phyloP scores from a whole-genome alignment of 1,140 invertebrate genomes.

The Neotoxoptera formosana region DNA sequence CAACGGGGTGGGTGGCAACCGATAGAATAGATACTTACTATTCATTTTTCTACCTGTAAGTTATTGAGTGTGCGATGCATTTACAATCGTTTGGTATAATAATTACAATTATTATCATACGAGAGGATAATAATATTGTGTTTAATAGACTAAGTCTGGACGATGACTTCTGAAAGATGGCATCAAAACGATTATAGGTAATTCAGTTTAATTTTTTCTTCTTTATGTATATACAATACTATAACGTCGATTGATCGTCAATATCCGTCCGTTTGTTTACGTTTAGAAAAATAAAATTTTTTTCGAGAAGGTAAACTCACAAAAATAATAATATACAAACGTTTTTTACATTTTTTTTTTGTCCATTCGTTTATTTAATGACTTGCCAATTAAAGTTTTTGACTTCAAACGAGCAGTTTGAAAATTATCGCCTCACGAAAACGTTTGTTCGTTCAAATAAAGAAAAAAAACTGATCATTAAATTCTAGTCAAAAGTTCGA shows the following conservation, averaged over 20 bases:
- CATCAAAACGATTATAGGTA: neutral
- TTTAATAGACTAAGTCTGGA: too few relatives aligned
- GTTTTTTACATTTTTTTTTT: neutral
- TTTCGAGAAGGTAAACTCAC: neutral
- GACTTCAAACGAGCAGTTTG: neutral
- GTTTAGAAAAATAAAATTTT: neutral
- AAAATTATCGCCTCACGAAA: neutral
- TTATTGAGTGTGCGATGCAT: too few relatives aligned
- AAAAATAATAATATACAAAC: neutral
- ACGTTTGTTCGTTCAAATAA: neutral
- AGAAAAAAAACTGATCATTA: slow-evolving; percentile 9
- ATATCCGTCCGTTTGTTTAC: neutral
- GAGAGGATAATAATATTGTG: too few relatives aligned
- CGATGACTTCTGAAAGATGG: too few relatives aligned
- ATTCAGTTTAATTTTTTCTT: neutral
- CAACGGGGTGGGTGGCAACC: too few relatives aligned
- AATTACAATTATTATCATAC: too few relatives aligned
- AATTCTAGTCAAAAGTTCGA: neutral
- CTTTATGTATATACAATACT: neutral
- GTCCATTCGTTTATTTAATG: neutral
- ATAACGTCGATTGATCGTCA: neutral
- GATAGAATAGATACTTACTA: too few relatives aligned
- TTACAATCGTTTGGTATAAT: too few relatives aligned
- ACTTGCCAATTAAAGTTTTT: neutral
- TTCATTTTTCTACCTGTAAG: too few relatives aligned